Percentiles rank a stretch among this genome's conserved stretches.
phyloP scores from a whole-genome alignment of 2,888 invertebrate genomes.

The Tortrix viridana region DNA sequence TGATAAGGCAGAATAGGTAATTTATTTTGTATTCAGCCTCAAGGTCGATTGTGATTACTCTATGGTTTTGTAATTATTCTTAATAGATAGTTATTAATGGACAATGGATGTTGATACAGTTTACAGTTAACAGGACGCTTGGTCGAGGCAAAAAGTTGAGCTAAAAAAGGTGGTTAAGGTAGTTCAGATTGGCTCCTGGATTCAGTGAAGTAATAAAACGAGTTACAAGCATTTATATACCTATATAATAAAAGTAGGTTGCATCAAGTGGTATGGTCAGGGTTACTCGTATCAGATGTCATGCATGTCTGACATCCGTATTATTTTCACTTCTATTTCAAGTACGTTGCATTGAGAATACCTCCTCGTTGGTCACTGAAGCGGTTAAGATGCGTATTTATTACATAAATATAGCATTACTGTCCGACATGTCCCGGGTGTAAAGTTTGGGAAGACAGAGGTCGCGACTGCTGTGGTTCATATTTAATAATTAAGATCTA shows the following conservation, averaged over 20 bases:
- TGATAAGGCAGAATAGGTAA: constrained; percentile 39
- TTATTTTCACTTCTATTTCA: constrained; percentile 29
- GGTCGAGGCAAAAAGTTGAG: background rate
- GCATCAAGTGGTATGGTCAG: constrained; percentile 26
- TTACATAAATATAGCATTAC: background rate
- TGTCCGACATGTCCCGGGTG: too few relatives aligned
- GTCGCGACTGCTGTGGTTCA: too few relatives aligned
- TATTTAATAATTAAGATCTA: too few relatives aligned
- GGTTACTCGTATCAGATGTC: constrained; percentile 21
- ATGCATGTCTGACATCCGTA: constrained; percentile 25
- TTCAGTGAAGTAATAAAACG: background rate
- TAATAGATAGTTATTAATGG: constrained; percentile 27
- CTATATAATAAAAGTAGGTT: background rate
- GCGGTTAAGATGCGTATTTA: constrained; percentile 9
- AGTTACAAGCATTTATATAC: background rate
- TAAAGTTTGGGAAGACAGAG: too few relatives aligned
- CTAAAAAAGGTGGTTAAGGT: background rate
- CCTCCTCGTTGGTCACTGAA: constrained; percentile 5
- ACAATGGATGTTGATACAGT: constrained; percentile 33
- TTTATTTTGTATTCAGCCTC: constrained; percentile 35
- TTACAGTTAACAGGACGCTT: constrained; percentile 19
- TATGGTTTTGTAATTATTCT: constrained; percentile 36
- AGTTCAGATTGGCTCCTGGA: background rate
- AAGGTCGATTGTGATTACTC: constrained; percentile 37
- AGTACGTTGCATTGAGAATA: constrained; percentile 25